Base-by-base conservation (phyloP, 1,140 invertebrate species). In the Hycleus phaleratus region DNA sequence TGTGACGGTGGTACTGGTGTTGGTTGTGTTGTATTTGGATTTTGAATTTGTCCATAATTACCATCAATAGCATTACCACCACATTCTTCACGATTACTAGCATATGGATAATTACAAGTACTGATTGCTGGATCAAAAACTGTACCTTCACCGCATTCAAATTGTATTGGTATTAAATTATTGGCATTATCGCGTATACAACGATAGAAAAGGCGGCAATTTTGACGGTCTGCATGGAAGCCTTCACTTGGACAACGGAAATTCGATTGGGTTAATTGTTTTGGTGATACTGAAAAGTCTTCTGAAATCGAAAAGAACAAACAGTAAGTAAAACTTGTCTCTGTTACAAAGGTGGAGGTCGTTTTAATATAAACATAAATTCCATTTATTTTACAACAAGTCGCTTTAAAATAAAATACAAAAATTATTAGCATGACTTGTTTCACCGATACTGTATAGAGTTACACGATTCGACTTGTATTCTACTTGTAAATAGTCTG, bases 101-200 rank as follows among this genome's bases (percentile, higher is more conserved):
- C 81, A 53, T 76, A 75, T 4, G 85, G 81, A 72, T 85, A 79
- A 58, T 85, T 86, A 67, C 86, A 90, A 52, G 81, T 75, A 59
- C 80, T 78, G n/a, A 75, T 78, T 1, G 77, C 73, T 10, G 81
- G 78, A 65, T 88, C 87, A 58, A 82, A 90, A 6, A 88, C 82
- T 2, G 85, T 88, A 26, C 84, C 85, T 44, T 78, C 75, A 1
- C 79, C 82, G 68, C 86, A 89, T 71, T 84, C 78, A 68, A 86
- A 88, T 74, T 79, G 77, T 56, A 83, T 82, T 5, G 70, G 43
- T 40, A 50, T 65, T 44, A 69, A 59, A 38, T 49, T 57, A 47
- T 59, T 60, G 8, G 55, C 59, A 54, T 61, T 61, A 11, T 40
- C 43, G 1, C 32, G 32, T 1, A 68, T 60, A 49, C 72, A 73